Percentiles rank a stretch among this genome's conserved stretches.
phyloP scores from a whole-genome alignment of 2,888 invertebrate genomes.

The Gryllus longicercus region DNA sequence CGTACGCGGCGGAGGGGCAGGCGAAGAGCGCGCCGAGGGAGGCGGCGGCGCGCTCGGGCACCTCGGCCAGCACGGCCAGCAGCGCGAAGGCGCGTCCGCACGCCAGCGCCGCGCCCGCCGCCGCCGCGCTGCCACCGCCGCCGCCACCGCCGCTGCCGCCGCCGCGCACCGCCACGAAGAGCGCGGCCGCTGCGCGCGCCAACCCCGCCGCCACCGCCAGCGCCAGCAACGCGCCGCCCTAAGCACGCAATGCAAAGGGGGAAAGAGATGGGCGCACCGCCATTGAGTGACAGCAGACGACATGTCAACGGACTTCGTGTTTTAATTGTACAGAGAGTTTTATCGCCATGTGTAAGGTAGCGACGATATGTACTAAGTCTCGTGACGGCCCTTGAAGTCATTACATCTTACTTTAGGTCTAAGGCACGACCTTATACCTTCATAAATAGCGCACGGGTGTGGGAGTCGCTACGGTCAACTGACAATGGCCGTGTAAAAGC shows the following conservation, averaged over 20 bases:
- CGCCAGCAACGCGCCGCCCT: not conserved
- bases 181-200: not conserved
- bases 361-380: too few relatives aligned
- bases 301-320: too few relatives aligned
- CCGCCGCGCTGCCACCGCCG: not conserved
- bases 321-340: too few relatives aligned
- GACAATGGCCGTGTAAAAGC: too few relatives aligned
- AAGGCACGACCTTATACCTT: too few relatives aligned
- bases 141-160: not conserved
- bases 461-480: too few relatives aligned
- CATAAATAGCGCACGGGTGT: too few relatives aligned
- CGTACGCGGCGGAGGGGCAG: not conserved
- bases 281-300: too few relatives aligned
- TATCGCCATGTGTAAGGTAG: too few relatives aligned
- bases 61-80: not conserved
- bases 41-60: not conserved
- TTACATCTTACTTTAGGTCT: too few relatives aligned
- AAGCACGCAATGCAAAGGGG: fast-evolving
- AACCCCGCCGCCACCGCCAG: not conserved
- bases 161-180: not conserved
- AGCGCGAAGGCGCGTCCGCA: not conserved
- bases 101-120: not conserved
- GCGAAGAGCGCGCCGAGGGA: not conserved
- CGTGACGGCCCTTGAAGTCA: too few relatives aligned
- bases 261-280: too few relatives aligned